Evolutionary conservation across 2,113 vertebrate genomes (phyloP).

Genomic region (Serinus canaria): DNA sequence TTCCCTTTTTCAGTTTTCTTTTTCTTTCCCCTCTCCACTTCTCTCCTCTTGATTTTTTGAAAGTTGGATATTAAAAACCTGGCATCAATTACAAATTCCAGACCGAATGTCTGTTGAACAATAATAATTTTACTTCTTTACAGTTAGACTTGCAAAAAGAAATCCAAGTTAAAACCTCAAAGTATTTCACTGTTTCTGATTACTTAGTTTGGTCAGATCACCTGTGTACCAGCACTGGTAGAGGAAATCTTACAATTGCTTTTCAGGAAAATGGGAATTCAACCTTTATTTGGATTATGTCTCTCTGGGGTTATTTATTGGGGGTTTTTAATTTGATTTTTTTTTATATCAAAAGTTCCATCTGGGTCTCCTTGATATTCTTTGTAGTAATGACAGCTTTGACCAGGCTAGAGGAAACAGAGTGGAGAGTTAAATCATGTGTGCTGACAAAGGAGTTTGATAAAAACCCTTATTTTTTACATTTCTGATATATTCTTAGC

Average conservation of each 20-base stretch:
- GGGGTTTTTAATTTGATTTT: not conserved
- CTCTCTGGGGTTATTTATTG: not conserved
- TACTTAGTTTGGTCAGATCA: not conserved
- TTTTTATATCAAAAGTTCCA: not conserved
- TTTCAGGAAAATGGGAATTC: not conserved
- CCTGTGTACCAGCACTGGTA: not conserved
- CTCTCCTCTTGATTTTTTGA: not conserved
- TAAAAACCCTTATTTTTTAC: not conserved
- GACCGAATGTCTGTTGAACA: not conserved
- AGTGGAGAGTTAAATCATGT: not conserved
- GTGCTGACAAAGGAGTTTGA: not conserved
- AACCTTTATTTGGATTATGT: not conserved
- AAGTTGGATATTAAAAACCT: not conserved
- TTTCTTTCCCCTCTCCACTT: not conserved
- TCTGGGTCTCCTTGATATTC: not conserved
- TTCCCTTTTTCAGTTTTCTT: rapidly evolving
- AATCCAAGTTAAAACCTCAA: not conserved
- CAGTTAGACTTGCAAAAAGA: not conserved
- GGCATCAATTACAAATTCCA: not conserved
- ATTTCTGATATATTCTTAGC: not conserved
- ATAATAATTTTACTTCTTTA: not conserved
- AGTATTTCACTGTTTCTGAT: not conserved
- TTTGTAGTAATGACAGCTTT: not conserved
- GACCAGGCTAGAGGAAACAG: not conserved
- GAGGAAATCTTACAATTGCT: not conserved